Percentiles rank a stretch among this genome's conserved stretches.
Evolutionary conservation across 2,113 vertebrate genomes (phyloP).

Genomic region (Mungos mungo): DNA sequence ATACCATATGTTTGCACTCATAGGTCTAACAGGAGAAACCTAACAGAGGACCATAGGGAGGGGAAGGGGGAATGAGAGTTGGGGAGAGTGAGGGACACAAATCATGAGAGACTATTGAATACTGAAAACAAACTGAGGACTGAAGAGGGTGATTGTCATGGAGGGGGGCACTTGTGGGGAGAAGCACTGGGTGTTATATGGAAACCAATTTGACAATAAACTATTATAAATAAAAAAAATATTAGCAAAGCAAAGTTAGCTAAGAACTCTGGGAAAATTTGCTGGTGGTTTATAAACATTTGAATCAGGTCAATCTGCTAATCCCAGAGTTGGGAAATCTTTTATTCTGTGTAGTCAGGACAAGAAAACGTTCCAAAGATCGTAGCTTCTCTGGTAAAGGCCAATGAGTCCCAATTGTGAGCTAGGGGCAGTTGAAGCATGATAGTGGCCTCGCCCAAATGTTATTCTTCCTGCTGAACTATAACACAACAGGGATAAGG

Average conservation of each 20-base stretch:
- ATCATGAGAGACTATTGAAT: too few species aligned
- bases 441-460: neutral
- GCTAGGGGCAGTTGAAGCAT: neutral
- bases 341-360: neutral
- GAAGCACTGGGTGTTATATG: too few species aligned
- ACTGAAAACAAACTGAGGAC: too few species aligned
- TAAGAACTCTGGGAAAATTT: neutral
- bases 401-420: neutral
- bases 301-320: neutral
- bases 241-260: neutral
- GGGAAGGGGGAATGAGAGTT: too few species aligned
- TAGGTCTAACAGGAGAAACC: too few species aligned
- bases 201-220: too few species aligned
- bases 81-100: too few species aligned
- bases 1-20: too few species aligned
- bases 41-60: too few species aligned
- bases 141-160: too few species aligned
- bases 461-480: neutral
- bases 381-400: neutral
- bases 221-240: neutral
- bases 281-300: neutral
- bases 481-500: neutral
- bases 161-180: too few species aligned
- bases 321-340: neutral
- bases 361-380: neutral